Conservation (phyloP, 30 jellyfish, hydroid and myxozoan genomes). For the Hydra vulgaris region DNA sequence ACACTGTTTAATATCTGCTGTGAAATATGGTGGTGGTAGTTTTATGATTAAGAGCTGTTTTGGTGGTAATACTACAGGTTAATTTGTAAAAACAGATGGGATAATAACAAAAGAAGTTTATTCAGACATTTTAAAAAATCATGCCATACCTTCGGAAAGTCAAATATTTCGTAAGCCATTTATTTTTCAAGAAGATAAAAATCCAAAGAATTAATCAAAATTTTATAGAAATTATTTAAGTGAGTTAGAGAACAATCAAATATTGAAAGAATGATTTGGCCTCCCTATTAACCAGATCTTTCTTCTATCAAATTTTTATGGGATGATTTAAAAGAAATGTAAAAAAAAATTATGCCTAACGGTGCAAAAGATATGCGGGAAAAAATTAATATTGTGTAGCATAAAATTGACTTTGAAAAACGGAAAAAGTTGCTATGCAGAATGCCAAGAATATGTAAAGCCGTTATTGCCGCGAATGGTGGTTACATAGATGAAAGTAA, state of each 20-base stretch:
- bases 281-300: neutral
- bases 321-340: neutral
- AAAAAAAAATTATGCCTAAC: neutral
- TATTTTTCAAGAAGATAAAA: neutral
- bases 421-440: neutral
- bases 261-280: neutral
- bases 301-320: neutral
- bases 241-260: neutral
- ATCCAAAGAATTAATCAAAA: neutral
- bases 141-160: neutral
- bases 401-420: neutral
- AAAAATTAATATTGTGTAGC: neutral
- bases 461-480: neutral
- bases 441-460: neutral
- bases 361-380: neutral
- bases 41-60: too few species aligned
- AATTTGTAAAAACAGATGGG: neutral
- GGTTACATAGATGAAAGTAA: neutral
- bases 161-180: neutral
- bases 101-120: neutral
- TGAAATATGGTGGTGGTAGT: too few species aligned
- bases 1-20: too few species aligned
- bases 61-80: too few species aligned
- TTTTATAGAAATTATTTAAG: neutral
- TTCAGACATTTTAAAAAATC: neutral